Conservation (phyloP, 2,113 vertebrate genomes). For the Mormoops blainvillei region DNA sequence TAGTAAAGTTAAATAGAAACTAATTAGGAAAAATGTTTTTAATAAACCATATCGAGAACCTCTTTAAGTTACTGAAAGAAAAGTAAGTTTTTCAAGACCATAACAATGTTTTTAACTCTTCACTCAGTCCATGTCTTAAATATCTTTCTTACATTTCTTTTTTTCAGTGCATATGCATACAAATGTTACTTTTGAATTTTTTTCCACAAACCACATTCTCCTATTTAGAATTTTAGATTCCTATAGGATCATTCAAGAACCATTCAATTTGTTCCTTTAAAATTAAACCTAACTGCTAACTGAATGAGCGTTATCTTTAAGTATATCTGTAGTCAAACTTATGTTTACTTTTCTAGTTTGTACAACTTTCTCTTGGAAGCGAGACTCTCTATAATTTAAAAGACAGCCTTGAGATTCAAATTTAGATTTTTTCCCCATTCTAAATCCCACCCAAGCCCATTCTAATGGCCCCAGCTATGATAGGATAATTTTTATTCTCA, state of each 20-base stretch:
- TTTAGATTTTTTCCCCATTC: not conserved
- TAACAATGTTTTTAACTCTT: slow-evolving; percentile 6
- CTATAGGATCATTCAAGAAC: not conserved
- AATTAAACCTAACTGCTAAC: not conserved
- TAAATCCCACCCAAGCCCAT: not conserved
- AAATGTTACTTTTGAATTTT: not conserved
- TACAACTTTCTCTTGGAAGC: not conserved
- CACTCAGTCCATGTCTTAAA: not conserved
- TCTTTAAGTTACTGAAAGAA: slow-evolving; percentile 3
- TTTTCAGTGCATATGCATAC: not conserved
- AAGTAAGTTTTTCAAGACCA: not conserved
- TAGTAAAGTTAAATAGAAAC: not conserved
- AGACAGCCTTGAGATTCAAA: not conserved
- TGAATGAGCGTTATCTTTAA: not conserved
- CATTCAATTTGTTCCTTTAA: not conserved
- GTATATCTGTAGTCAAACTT: not conserved
- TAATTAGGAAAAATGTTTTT: not conserved
- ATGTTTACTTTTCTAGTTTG: slow-evolving; percentile 9
- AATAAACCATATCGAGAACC: not conserved
- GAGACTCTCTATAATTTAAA: slow-evolving; percentile 9
- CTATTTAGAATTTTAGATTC: not conserved
- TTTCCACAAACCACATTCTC: not conserved
- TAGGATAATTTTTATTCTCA: not conserved
- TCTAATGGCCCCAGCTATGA: not conserved
- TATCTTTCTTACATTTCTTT: not conserved